These are phyloP conservation scores for Odiellus spinosus DNA, from an alignment of 2,888 invertebrate species.

Conservation along the genomic window DNA sequence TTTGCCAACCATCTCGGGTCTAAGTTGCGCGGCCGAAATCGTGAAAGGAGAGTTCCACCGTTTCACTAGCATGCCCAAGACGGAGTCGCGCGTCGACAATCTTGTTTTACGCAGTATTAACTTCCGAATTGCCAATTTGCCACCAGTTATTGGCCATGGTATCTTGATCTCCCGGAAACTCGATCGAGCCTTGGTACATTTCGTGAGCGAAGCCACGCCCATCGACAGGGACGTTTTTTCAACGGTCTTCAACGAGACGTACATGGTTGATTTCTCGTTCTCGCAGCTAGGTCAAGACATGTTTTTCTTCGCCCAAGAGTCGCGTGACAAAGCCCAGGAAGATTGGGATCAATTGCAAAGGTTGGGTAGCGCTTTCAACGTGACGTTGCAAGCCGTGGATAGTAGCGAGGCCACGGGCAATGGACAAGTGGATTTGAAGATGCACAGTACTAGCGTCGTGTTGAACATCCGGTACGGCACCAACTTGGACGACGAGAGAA, in stretches of 20 bases:
- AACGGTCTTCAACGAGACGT: constrained; percentile 76
- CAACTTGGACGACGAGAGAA: constrained; percentile 68
- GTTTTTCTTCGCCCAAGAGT: constrained; percentile 74
- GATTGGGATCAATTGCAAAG: constrained; percentile 76
- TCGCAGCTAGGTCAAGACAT: constrained; percentile 48
- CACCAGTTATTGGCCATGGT: constrained; percentile 46
- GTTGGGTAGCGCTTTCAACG: constrained; percentile 39
- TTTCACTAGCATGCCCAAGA: constrained; percentile 19
- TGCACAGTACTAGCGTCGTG: constrained; percentile 82
- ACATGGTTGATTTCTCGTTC: constrained; percentile 60
- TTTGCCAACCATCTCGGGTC: constrained; percentile 21
- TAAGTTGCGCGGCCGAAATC: constrained; percentile 18
- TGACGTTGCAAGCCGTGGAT: constrained; percentile 18
- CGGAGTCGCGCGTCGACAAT: constrained; percentile 18
- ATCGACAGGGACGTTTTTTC: constrained; percentile 84
- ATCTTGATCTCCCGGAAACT: constrained; percentile 55
- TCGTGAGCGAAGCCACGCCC: constrained; percentile 68
- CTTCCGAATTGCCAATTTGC: constrained; percentile 18
- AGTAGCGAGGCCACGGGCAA: constrained; percentile 13
- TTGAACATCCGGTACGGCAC: constrained; percentile 86
- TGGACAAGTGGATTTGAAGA: constrained; percentile 45
- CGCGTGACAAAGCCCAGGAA: constrained; percentile 67
- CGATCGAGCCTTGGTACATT: constrained; percentile 45
- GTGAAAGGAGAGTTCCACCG: constrained; percentile 18
- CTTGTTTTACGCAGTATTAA: constrained; percentile 11